phyloP scores from a whole-genome alignment of 2,797 vertebrate genomes.

The Neosilurus mollespiculum region DNA sequence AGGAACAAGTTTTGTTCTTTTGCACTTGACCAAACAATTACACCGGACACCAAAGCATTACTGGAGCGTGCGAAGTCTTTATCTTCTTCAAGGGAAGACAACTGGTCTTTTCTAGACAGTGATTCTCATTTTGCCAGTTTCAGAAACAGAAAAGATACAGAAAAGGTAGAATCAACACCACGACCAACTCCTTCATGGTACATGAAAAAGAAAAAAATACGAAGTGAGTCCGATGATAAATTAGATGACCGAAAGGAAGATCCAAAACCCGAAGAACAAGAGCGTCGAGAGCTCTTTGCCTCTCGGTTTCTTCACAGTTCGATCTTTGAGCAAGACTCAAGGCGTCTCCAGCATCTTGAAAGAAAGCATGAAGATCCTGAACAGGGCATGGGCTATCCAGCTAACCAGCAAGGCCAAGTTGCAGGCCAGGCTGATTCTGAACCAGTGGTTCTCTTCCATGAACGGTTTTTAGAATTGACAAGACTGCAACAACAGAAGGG shows the following conservation, averaged over 20 bases:
- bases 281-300: slow-evolving; percentile 92
- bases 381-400: slow-evolving; percentile 74
- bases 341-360: slow-evolving; percentile 91
- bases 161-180: slow-evolving; percentile 90
- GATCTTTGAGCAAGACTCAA: slow-evolving; percentile 96
- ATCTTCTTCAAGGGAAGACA: slow-evolving; percentile 95
- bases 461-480: slow-evolving; percentile 87
- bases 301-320: slow-evolving; percentile 97
- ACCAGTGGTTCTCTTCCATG: slow-evolving; percentile 94
- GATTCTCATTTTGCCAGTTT: slow-evolving; percentile 93
- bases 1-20: slow-evolving; percentile 97
- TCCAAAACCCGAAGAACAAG: slow-evolving; percentile 92
- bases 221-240: slow-evolving; percentile 93
- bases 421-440: slow-evolving; percentile 82
- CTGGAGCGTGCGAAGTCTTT: slow-evolving; percentile 97
- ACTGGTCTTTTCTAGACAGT: slow-evolving; percentile 97
- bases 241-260: slow-evolving; percentile 94
- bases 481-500: slow-evolving; percentile 91
- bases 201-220: slow-evolving; percentile 97
- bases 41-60: slow-evolving; percentile 96
- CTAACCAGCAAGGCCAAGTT: slow-evolving; percentile 73
- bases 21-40: slow-evolving; percentile 95
- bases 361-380: slow-evolving; percentile 91
- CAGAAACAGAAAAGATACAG: slow-evolving; percentile 92
- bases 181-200: slow-evolving; percentile 96